These are phyloP conservation scores for Pycnomerus fuliginosus DNA, from an alignment of 2,888 invertebrate genomes.

Conservation along the genomic window DNA sequence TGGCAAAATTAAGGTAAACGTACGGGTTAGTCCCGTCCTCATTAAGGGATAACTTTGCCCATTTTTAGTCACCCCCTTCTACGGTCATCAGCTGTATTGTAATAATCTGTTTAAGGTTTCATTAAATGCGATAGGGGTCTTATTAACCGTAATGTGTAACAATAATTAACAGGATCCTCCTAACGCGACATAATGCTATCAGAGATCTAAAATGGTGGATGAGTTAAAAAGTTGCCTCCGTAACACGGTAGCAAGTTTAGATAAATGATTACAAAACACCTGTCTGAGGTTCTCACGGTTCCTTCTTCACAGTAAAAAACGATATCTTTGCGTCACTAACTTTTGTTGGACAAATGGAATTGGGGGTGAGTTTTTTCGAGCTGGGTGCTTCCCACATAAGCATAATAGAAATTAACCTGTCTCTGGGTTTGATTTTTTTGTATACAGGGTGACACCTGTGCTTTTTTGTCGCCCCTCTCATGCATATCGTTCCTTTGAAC, in stretches of 20 bases:
- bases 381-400: conserved; percentile 44
- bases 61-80: too few relatives aligned
- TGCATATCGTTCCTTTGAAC: too few relatives aligned
- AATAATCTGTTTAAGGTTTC: too few relatives aligned
- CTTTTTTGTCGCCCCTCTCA: conserved; percentile 4
- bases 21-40: too few relatives aligned
- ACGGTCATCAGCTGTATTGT: too few relatives aligned
- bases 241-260: conserved; percentile 48
- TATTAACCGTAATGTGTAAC: too few relatives aligned
- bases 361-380: conserved; percentile 33
- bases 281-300: conserved; percentile 49
- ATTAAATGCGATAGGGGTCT: too few relatives aligned
- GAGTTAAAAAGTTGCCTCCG: conserved; percentile 27
- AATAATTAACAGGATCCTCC: too few relatives aligned
- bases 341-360: conserved; percentile 6
- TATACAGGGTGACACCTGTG: conserved; percentile 40
- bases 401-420: conserved; percentile 47
- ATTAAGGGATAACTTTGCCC: too few relatives aligned
- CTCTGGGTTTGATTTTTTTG: conserved; percentile 31
- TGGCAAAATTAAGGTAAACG: too few relatives aligned
- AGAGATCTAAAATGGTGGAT: too few relatives aligned
- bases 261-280: conserved; percentile 49
- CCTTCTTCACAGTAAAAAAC: conserved; percentile 15
- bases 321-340: conserved; percentile 3
- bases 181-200: too few relatives aligned